Base-by-base conservation (phyloP, 2,797 vertebrate species). In the Antennarius maculatus region DNA sequence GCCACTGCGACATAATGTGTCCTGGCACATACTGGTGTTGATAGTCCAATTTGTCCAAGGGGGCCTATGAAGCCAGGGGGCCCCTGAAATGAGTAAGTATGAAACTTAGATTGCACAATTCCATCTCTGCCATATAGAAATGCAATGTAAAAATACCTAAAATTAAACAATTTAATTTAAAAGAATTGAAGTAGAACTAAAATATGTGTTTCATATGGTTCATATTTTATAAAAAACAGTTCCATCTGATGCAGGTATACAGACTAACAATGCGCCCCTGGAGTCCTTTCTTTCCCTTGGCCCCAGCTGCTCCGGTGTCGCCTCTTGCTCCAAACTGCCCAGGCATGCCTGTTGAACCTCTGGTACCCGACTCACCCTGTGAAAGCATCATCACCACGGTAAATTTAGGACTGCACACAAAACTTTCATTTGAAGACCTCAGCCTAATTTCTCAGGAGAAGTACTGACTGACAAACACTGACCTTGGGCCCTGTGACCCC, bases 301-400 rank as follows among this genome's bases (percentile, higher is more conserved):
- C 43, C 29, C 89, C 91, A 18, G 57, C 42, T 55, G 68, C 6
- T 34, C 94, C 94, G 0, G 88, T 90, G 37, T 80, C 62, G 2
- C 94, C 93, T 8, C 87, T 92, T 11, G 69, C 75, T 59, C 93
- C 93, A 3, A 93, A 93, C 1, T 15, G 72, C 41, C 94, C 93
- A 15, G 48, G 29, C 2, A 31, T 37, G 4, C 93, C 93, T 1
- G 84, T 71, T 5, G 48, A 54, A 63, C 84, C 93, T 53, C 81
- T 86, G 43, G 51, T 7, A 18, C 93, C 93, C 11, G 60, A 7
- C 1, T 80, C 69, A 42, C 93, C 94, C 94, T 94, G 74, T 27
- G 28, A 55, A 76, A 13, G 46, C 6, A 77, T 6, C 46, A 53
- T 34, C 34, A 37, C 54, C 17, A 51, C 49, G 14, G 23, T 2